phyloP scores from a whole-genome alignment of 2,113 vertebrate genomes.

The Xenopus borealis region DNA sequence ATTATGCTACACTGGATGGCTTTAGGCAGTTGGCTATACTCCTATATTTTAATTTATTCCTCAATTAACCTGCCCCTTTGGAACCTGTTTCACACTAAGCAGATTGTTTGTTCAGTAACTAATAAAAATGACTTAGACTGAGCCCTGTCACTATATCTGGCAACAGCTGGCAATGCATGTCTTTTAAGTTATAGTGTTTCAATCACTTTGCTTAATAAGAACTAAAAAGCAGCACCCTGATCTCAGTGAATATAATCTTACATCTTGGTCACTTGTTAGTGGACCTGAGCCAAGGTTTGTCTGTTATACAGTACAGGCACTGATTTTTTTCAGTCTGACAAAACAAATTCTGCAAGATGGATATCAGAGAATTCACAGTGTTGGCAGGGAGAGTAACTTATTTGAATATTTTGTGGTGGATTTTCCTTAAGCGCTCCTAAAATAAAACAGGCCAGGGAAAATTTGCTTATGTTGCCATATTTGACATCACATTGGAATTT shows the following conservation, averaged over 20 bases:
- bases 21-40: no score
- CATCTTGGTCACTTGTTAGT: background rate
- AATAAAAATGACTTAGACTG: background rate
- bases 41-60: no score
- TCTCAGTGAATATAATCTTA: background rate
- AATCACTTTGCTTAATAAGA: background rate
- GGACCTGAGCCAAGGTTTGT: background rate
- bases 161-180: conserved; percentile 29
- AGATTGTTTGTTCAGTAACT: background rate
- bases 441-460: conserved; percentile 7
- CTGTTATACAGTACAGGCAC: conserved; percentile 2
- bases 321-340: conserved; percentile 23
- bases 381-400: background rate
- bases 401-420: background rate
- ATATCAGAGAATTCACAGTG: background rate
- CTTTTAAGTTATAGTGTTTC: background rate
- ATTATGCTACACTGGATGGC: no score
- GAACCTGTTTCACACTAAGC: no score
- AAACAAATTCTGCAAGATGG: background rate
- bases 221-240: background rate
- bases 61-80: no score
- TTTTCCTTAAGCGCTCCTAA: background rate
- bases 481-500: background rate
- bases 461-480: background rate
- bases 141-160: conserved; percentile 27